phyloP scores from a whole-genome alignment of 2,113 vertebrate genomes.

The Sisor rabdophorus region DNA sequence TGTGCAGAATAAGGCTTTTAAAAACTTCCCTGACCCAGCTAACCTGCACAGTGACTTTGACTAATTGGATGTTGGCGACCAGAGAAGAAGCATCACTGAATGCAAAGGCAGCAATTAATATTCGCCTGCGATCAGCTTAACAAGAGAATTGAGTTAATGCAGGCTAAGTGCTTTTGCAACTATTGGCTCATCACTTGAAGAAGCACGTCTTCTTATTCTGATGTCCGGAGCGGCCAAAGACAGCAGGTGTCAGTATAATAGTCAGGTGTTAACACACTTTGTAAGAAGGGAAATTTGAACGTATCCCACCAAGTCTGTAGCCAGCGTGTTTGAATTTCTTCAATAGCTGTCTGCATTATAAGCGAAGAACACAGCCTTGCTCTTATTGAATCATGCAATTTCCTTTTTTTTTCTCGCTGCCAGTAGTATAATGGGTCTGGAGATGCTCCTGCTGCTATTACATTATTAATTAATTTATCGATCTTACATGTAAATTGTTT shows the following conservation, averaged over 20 bases:
- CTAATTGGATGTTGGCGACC: conserved; percentile 52
- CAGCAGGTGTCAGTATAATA: conserved; percentile 16
- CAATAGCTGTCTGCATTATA: conserved; percentile 1
- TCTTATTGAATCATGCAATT: conserved; percentile 11
- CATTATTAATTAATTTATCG: conserved; percentile 32
- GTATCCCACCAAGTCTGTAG: background rate
- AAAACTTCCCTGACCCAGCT: conserved; percentile 52
- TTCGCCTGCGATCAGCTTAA: conserved; percentile 39
- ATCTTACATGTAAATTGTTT: background rate
- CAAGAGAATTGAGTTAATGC: conserved; percentile 44
- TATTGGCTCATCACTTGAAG: conserved; percentile 7
- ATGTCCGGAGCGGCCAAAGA: conserved; percentile 20
- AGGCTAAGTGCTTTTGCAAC: conserved; percentile 22
- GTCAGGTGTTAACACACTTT: conserved; percentile 13
- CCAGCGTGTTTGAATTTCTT: background rate
- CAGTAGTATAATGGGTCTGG: conserved; percentile 52
- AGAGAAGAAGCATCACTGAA: conserved; percentile 36
- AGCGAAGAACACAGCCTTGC: background rate
- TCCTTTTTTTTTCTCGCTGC: conserved; percentile 32
- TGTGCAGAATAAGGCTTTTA: conserved; percentile 40
- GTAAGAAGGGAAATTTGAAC: conserved; percentile 27
- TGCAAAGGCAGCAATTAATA: conserved; percentile 48
- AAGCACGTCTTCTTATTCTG: background rate
- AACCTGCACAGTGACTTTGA: conserved; percentile 52
- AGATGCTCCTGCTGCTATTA: conserved; percentile 49